Conservation (phyloP, 1,140 invertebrate genomes). For the Scaptomyza montana region DNA sequence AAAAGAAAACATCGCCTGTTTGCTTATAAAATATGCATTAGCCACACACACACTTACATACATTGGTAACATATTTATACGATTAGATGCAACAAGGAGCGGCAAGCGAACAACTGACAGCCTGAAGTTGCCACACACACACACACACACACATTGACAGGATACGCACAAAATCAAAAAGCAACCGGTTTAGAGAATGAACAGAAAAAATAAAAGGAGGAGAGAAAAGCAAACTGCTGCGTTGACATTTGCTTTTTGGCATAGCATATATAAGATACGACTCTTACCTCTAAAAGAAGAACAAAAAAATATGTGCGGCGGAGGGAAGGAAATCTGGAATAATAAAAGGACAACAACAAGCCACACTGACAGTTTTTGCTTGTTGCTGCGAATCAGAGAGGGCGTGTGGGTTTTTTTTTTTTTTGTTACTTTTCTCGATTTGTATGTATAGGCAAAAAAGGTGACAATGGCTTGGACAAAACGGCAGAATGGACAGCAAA, state of each 20-base stretch:
- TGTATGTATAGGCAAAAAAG: conserved; percentile 50
- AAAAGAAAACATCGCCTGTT: conserved; percentile 44
- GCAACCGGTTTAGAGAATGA: conserved; percentile 6
- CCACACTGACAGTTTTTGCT: conserved; percentile 69
- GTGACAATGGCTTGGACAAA: conserved; percentile 72
- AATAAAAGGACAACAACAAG: conserved; percentile 78
- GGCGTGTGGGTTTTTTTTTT: too few species aligned
- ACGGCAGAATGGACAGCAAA: conserved; percentile 68
- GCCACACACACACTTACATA: conserved; percentile 5
- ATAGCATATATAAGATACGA: conserved; percentile 45
- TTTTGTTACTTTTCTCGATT: conserved; percentile 44
- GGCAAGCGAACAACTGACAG: conserved; percentile 61
- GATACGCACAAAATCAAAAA: conserved; percentile 48
- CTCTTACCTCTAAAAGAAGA: background rate
- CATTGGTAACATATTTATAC: conserved; percentile 76
- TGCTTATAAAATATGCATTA: conserved; percentile 78
- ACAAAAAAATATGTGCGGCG: conserved; percentile 16
- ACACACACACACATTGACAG: conserved; percentile 25
- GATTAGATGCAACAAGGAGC: conserved; percentile 76
- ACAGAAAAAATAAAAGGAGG: conserved; percentile 14
- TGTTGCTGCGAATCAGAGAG: conserved; percentile 7
- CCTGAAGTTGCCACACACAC: conserved; percentile 36
- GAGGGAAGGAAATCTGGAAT: conserved; percentile 12
- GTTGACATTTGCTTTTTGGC: conserved; percentile 63
- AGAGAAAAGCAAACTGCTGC: conserved; percentile 52